Conservation (phyloP, 2,113 vertebrate species). For the Martes martes region DNA sequence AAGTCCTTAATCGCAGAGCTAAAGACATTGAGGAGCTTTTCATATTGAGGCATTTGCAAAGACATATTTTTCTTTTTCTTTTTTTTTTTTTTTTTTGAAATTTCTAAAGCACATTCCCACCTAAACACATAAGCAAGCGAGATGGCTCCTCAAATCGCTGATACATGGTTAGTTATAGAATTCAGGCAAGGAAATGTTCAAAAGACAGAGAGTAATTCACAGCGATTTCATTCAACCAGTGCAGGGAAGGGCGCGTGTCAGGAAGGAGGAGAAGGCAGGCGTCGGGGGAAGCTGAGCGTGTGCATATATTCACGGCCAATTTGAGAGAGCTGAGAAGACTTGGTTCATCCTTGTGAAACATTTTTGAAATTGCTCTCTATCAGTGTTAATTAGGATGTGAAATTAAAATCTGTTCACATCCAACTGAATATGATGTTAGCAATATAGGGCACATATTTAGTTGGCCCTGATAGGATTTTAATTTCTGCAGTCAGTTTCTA, state of each 20-base stretch:
- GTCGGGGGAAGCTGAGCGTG: neutral
- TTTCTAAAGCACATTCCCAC: constrained; percentile 53
- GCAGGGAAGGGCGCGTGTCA: neutral
- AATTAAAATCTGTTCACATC: constrained; percentile 67
- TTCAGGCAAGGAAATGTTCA: constrained; percentile 60
- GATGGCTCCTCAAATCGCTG: constrained; percentile 60
- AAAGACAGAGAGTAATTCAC: constrained; percentile 64
- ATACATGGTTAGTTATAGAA: constrained; percentile 56
- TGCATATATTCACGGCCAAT: neutral
- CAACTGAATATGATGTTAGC: constrained; percentile 44
- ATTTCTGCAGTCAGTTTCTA: constrained; percentile 67
- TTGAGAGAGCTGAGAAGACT: neutral
- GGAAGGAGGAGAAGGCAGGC: neutral
- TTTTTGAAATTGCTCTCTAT: constrained; percentile 46
- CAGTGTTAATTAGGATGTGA: constrained; percentile 64
- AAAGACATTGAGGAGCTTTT: neutral
- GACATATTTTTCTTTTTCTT: neutral
- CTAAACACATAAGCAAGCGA: constrained; percentile 48
- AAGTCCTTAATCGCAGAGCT: neutral
- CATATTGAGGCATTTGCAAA: neutral
- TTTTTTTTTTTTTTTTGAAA: neutral
- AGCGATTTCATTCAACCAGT: constrained; percentile 52
- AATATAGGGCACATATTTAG: constrained; percentile 40
- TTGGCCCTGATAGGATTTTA: constrained; percentile 66
- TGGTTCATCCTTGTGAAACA: constrained; percentile 24